Percentiles rank a stretch among this genome's conserved stretches.
Conservation (phyloP, 1,140 invertebrate species). For the Pseudomyrmex sp. region DNA sequence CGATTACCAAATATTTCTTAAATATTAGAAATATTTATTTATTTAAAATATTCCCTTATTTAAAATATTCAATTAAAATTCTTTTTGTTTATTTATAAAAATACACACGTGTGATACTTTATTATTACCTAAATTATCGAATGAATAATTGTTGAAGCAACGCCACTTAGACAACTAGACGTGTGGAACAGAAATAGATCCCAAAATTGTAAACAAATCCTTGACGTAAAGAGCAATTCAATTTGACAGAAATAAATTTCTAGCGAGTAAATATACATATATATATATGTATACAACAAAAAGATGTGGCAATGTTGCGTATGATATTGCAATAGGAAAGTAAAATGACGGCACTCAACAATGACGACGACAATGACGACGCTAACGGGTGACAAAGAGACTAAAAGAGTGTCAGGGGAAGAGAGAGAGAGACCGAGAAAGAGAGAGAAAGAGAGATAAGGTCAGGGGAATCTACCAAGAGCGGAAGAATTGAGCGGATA, state of each 20-base stretch:
- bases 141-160: background rate
- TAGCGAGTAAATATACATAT: background rate
- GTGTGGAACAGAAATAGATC: background rate
- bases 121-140: no score
- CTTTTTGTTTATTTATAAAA: no score
- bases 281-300: background rate
- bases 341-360: background rate
- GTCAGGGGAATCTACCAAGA: constrained; percentile 66
- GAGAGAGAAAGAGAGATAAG: constrained; percentile 38
- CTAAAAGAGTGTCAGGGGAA: background rate
- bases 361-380: constrained; percentile 12
- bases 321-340: constrained; percentile 24
- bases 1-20: background rate
- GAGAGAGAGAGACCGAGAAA: background rate
- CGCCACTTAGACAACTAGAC: background rate
- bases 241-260: background rate
- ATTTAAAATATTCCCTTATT: background rate
- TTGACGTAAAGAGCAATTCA: no score
- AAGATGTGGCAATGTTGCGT: constrained; percentile 11
- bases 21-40: background rate
- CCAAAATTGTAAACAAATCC: no score
- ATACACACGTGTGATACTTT: no score
- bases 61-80: background rate
- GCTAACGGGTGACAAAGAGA: constrained; percentile 12
- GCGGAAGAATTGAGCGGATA: constrained; percentile 68